Evolutionary conservation across 2,888 invertebrate species (phyloP), one percentile per base, ranked within the genome.

Genomic region (Brachylomia viminalis): DNA sequence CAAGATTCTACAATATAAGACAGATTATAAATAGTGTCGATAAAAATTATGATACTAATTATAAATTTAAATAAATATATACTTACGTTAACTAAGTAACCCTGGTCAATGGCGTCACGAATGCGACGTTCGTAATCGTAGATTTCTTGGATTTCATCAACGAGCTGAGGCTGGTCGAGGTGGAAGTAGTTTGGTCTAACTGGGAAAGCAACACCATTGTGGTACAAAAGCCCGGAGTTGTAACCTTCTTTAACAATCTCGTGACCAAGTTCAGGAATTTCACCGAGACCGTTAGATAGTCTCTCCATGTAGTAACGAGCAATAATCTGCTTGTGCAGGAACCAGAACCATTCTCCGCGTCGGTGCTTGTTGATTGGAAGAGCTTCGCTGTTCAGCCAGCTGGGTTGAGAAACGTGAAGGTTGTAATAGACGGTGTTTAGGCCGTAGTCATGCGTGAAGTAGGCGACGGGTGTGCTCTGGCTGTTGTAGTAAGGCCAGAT

Each of bases 221-320:
- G 96, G 91, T 97, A 97, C 76, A 97, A 93, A 82, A 98, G 94
- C 77, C 97, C 97, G 67, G 98, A 97, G 68, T 97, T 96, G 93
- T 97, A 98, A 17, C 98, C 98, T 79, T 97, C 94, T 83, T 97
- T 92, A 68, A 98, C 94, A 68, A 96, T 91, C 79, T 96, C 94
- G 89, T 96, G 96, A 47, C 97, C 95, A 78, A 98, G 95, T 17
- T 96, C 95, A 47, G 97, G 95, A 82, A 98, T 97, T 82, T 98
- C 97, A n/a, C 97, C 97, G 69, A 98, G 95, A 79, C 97, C 97
- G 90, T 98, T 97, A 17, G 98, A 97, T 74, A 98, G 94, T 92
- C 98, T 97, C 92, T 98, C 98, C 94, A 98, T 96, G 91, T 98
- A 98, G 93, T 98, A 98, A 84, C 97, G 97, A 80, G 98, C 97